These are phyloP conservation scores for Drosophila anomalipes DNA, from an alignment of 2,888 invertebrate species.

Conservation along the genomic window DNA sequence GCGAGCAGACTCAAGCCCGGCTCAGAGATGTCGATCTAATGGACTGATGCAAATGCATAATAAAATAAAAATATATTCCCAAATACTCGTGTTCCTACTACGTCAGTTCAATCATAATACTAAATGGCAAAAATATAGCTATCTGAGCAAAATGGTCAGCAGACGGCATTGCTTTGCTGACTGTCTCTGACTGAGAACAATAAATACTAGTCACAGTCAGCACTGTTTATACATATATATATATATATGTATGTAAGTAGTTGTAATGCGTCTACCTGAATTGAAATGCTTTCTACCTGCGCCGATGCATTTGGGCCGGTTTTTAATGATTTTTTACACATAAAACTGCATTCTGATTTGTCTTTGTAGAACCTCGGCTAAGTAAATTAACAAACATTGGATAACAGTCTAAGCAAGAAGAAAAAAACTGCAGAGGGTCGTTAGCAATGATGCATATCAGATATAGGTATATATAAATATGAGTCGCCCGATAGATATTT, in stretches of 20 bases:
- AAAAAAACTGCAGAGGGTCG: background rate
- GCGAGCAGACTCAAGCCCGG: constrained; percentile 91
- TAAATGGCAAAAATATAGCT: background rate
- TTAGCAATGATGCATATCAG: too few relatives aligned
- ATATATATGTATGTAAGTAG: background rate
- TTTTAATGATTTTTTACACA: background rate
- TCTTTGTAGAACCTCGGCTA: background rate
- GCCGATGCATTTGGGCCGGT: background rate
- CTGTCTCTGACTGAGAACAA: background rate
- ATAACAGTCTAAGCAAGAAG: too few relatives aligned
- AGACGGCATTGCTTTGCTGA: background rate
- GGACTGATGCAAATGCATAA: constrained; percentile 32
- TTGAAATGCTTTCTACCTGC: constrained; percentile 11
- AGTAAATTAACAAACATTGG: background rate
- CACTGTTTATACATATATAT: too few relatives aligned
- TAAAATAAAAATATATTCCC: constrained; percentile 20
- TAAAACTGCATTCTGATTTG: background rate
- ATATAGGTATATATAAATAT: background rate
- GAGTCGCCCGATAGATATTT: background rate
- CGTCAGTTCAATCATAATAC: background rate
- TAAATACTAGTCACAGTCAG: background rate
- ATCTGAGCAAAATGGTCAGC: background rate
- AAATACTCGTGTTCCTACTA: background rate
- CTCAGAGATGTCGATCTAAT: constrained; percentile 86
- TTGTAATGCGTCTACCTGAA: constrained; percentile 8